phyloP scores from a whole-genome alignment of 2,888 invertebrate species.

The Monoplex corrugatus region DNA sequence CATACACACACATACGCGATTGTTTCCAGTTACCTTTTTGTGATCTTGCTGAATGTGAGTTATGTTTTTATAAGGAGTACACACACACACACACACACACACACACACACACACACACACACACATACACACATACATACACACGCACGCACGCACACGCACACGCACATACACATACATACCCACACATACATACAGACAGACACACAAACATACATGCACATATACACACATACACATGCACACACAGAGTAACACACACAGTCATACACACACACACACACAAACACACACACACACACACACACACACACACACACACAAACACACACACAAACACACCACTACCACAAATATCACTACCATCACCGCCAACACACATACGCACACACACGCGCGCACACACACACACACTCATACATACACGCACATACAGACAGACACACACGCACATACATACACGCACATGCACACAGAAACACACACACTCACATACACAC shows the following conservation, averaged over 20 bases:
- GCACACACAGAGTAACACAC: no score
- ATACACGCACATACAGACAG: not conserved
- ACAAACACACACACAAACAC: no score
- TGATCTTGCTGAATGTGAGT: no score
- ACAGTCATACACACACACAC: no score
- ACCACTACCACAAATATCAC: no score
- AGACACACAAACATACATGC: not conserved
- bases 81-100: not conserved
- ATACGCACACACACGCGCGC: not conserved
- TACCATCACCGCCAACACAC: no score
- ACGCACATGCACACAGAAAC: not conserved
- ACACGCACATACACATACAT: not conserved
- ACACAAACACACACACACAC: no score
- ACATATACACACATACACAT: constrained; percentile 5
- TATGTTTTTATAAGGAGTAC: no score
- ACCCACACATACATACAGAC: not conserved
- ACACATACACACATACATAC: not conserved
- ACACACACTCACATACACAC: not conserved
- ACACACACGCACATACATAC: constrained; percentile 15
- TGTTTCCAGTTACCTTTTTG: no score
- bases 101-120: not conserved
- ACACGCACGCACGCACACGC: constrained; percentile 16
- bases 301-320: no score
- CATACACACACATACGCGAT: not conserved
- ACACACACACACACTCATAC: not conserved